Base-by-base conservation (phyloP, 2,113 vertebrate genomes). In the Corydoras maculifer region DNA sequence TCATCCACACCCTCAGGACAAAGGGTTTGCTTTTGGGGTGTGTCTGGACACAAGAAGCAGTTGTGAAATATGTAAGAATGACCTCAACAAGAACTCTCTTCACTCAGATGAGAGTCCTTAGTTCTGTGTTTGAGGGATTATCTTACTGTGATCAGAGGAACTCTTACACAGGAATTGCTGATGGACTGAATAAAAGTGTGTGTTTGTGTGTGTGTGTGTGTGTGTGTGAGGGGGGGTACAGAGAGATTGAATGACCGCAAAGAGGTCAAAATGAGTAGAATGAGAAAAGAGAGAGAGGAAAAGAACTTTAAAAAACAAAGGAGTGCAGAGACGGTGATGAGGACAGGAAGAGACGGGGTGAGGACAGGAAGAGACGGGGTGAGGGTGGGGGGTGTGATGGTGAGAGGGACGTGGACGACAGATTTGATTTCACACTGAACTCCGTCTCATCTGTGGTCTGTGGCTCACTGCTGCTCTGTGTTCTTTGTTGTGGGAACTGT, bases 111-210 rank as follows among this genome's bases (percentile, higher is more conserved):
- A 62, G 62, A 43, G 35, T 43, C 70, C 65, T 69, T 25, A 58
- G 0, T 62, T 58, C 58, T 8, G n/a, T 29, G 69, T 64, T 48
- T 72, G 43, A 59, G 53, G 60, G 75, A 77, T 72, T 69, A 72
- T 68, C 54, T 77, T 48, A 8, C 65, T 12, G 35, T 57, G 35
- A 43, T 43, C 35, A 43, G 35, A 43, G 35, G 35, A 5, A 43
- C 35, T 43, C 7, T 4, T 43, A 43, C 4, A 43, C 35, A 43
- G 35, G 35, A 43, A 43, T 1, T 25, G 57, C 54, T 31, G 65
- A 68, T 5, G 54, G 18, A 51, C 13, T 69, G 63, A 15, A 30
- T 49, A 11, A 9, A 30, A 62, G 55, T 43, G 30, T 48, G 25
- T 49, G 31, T 35, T 13, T 25, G 18, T 25, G 18, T 25, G 18